Conservation (phyloP, 2,113 vertebrate species). For the Silurus meridionalis region DNA sequence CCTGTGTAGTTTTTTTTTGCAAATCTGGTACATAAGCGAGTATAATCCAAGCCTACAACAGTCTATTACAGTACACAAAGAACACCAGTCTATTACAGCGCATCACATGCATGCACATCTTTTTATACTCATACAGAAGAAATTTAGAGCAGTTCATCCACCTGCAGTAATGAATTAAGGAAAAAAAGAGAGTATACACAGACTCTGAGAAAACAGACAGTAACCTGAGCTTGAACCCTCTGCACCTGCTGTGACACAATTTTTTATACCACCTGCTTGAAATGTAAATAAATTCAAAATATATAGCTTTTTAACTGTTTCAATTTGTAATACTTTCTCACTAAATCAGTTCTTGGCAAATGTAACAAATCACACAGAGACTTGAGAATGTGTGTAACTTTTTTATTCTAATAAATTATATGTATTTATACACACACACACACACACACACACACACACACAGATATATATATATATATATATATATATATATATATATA, state of each 20-base stretch:
- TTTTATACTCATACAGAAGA: not conserved
- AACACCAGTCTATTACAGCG: not conserved
- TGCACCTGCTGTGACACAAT: not conserved
- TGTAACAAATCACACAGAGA: not conserved
- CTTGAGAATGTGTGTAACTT: not conserved
- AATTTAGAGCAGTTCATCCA: not conserved
- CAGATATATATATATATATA: no score
- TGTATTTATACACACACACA: no score
- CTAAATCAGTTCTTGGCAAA: not conserved
- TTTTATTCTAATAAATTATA: not conserved
- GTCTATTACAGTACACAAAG: not conserved
- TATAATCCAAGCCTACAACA: not conserved
- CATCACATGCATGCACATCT: not conserved
- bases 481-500: no score
- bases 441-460: no score
- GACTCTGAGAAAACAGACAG: not conserved
- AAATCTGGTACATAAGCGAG: no score
- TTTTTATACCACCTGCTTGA: not conserved
- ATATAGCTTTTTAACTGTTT: not conserved
- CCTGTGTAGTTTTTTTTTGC: not conserved
- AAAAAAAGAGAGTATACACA: not conserved
- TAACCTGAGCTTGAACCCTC: not conserved
- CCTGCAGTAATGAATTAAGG: not conserved
- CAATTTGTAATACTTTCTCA: not conserved
- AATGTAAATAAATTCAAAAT: not conserved